Conservation (phyloP, 1,140 invertebrate species). For the Aphaenogaster ashmeadi region DNA sequence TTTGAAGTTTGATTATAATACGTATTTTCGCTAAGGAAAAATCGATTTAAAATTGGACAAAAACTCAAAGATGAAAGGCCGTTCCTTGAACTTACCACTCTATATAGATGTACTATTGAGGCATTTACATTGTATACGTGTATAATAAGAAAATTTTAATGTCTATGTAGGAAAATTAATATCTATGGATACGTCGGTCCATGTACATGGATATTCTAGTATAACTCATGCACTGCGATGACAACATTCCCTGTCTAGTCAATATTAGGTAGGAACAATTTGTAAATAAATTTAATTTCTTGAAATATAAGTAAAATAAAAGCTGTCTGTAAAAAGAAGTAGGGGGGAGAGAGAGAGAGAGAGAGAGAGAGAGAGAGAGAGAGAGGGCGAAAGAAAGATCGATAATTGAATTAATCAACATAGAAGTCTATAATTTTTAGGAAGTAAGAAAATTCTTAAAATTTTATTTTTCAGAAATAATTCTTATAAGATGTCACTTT, state of each 20-base stretch:
- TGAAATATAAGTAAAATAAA: slow-evolving; percentile 33
- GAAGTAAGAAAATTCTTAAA: background rate
- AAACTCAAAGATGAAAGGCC: background rate
- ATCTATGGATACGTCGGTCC: slow-evolving; percentile 23
- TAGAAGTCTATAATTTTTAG: background rate
- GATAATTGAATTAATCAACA: background rate
- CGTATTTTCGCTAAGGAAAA: background rate
- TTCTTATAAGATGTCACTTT: background rate
- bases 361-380: slow-evolving; percentile 14
- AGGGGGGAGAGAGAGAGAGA: background rate
- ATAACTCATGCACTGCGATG: slow-evolving; percentile 37
- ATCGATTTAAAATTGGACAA: background rate
- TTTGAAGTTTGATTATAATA: background rate
- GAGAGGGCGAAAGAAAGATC: background rate
- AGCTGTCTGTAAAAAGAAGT: background rate
- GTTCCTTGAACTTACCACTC: background rate
- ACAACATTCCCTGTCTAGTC: slow-evolving; percentile 86
- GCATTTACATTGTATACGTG: slow-evolving; percentile 70
- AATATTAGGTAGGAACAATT: slow-evolving; percentile 85
- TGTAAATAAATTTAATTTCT: slow-evolving; percentile 78
- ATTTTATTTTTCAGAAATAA: slow-evolving; percentile 3
- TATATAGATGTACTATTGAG: slow-evolving; percentile 34
- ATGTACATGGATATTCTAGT: slow-evolving; percentile 36
- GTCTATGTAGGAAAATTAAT: slow-evolving; percentile 36
- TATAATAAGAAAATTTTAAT: slow-evolving; percentile 49